Evolutionary conservation across 2,888 invertebrate genomes (phyloP).

Genomic region (Brachycybe producta): DNA sequence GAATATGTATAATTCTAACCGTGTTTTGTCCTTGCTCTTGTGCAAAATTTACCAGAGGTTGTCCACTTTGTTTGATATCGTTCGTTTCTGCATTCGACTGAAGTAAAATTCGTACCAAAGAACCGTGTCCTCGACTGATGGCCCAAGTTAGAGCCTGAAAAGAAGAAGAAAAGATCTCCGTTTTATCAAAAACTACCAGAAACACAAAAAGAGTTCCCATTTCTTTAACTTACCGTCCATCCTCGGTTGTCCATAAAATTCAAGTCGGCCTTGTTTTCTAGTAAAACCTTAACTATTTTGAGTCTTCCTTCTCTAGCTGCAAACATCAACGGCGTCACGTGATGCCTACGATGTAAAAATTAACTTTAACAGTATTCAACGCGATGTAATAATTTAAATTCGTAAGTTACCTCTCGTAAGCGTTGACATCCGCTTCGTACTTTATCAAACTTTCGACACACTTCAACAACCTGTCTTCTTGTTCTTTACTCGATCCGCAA

Average conservation of each 20-base stretch:
- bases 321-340: slow-evolving; percentile 36
- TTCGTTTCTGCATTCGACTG: slow-evolving; percentile 28
- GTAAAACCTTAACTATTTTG: slow-evolving; percentile 30
- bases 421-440: slow-evolving; percentile 27
- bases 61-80: slow-evolving; percentile 27
- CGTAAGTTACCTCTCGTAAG: slow-evolving; percentile 24
- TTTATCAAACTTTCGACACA: slow-evolving; percentile 29
- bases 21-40: slow-evolving; percentile 24
- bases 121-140: slow-evolving; percentile 28
- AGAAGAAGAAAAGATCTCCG: slow-evolving; percentile 4
- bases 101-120: slow-evolving; percentile 29
- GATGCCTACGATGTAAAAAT: slow-evolving; percentile 27
- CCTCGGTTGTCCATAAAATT: slow-evolving; percentile 35
- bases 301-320: slow-evolving; percentile 34
- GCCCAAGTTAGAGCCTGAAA: slow-evolving; percentile 34
- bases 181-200: too few relatives aligned
- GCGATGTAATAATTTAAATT: neutral
- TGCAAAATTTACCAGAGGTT: slow-evolving; percentile 30
- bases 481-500: slow-evolving; percentile 31
- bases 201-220: too few relatives aligned
- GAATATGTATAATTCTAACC: too few relatives aligned
- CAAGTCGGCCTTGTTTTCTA: slow-evolving; percentile 31
- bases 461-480: slow-evolving; percentile 29
- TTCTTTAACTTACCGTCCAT: slow-evolving; percentile 28
- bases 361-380: neutral